Percentiles rank a stretch among this genome's conserved stretches.
Conservation (phyloP, 2,888 invertebrate species). For the Orthosia incerta region DNA sequence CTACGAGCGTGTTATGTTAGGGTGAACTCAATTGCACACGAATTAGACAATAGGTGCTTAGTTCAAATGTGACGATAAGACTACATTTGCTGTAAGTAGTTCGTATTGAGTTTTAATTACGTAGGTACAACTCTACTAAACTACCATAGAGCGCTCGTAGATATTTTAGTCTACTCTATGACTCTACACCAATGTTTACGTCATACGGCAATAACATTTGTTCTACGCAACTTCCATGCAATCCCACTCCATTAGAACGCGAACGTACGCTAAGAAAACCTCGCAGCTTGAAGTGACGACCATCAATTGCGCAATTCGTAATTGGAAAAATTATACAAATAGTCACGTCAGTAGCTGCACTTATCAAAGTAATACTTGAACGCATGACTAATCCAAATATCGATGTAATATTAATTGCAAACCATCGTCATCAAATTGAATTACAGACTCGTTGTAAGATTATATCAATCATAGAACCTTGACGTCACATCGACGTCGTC, state of each 20-base stretch:
- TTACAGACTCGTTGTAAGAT: constrained; percentile 54
- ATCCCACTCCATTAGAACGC: constrained; percentile 5
- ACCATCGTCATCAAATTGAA: constrained; percentile 54
- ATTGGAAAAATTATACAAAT: constrained; percentile 1
- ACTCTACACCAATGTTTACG: constrained; percentile 11
- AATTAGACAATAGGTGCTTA: constrained; percentile 54
- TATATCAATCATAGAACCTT: constrained; percentile 40
- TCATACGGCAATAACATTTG: constrained; percentile 6
- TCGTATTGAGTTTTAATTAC: constrained; percentile 1
- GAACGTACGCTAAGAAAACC: constrained; percentile 7
- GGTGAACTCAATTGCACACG: constrained; percentile 54
- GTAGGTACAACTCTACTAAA: no score
- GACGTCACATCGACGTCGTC: constrained; percentile 39
- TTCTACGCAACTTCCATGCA: constrained; percentile 2
- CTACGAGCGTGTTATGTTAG: constrained; percentile 54
- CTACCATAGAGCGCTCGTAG: not conserved
- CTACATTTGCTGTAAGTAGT: constrained; percentile 16
- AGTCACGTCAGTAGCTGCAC: constrained; percentile 8
- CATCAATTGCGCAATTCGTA: not conserved
- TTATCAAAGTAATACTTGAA: constrained; percentile 31
- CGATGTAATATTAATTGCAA: constrained; percentile 39
- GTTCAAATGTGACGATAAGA: constrained; percentile 25
- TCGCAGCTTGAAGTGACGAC: not conserved
- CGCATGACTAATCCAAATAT: constrained; percentile 38
- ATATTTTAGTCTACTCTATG: not conserved